A percentile compares a stretch with the other conserved stretches of the same genome.
Conservation (phyloP, 1,140 invertebrate genomes). For the Lordiphosa stackelbergi region DNA sequence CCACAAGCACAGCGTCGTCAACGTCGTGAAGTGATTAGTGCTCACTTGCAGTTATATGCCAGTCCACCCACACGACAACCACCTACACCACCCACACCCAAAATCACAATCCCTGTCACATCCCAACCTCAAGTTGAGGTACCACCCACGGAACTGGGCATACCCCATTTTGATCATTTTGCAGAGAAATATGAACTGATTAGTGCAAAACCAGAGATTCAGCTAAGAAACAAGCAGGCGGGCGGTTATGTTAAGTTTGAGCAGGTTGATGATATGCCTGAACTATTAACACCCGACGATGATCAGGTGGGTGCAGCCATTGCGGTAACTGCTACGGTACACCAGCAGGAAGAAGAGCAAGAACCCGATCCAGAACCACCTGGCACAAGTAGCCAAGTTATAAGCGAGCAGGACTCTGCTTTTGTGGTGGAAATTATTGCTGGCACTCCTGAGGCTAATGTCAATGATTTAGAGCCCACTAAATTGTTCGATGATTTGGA, state of each 20-base stretch:
- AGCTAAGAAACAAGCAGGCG: constrained; percentile 25
- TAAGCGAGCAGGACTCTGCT: constrained; percentile 32
- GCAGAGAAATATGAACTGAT: constrained; percentile 62
- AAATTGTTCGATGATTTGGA: constrained; percentile 42
- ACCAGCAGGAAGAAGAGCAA: constrained; percentile 14
- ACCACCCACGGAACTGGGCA: constrained; percentile 36
- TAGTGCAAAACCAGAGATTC: constrained; percentile 24
- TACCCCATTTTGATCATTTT: constrained; percentile 64
- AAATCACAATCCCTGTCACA: neutral
- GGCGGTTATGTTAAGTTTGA: constrained; percentile 56
- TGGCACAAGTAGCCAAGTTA: neutral
- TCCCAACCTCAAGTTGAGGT: neutral
- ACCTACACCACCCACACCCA: constrained; percentile 39
- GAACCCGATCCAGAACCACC: neutral
- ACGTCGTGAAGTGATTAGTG: constrained; percentile 45
- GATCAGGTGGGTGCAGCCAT: constrained; percentile 39
- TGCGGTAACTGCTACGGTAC: constrained; percentile 50
- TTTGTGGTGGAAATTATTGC: constrained; percentile 58
- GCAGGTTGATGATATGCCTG: constrained; percentile 57
- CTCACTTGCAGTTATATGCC: constrained; percentile 34
- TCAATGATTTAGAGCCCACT: neutral
- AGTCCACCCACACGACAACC: constrained; percentile 59
- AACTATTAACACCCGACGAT: constrained; percentile 52
- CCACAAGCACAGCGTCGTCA: constrained; percentile 15
- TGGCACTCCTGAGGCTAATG: constrained; percentile 38